Evolutionary conservation across 2,888 invertebrate genomes (phyloP), one percentile per base, ranked within the genome.

Genomic region (Ochropleura plecta): DNA sequence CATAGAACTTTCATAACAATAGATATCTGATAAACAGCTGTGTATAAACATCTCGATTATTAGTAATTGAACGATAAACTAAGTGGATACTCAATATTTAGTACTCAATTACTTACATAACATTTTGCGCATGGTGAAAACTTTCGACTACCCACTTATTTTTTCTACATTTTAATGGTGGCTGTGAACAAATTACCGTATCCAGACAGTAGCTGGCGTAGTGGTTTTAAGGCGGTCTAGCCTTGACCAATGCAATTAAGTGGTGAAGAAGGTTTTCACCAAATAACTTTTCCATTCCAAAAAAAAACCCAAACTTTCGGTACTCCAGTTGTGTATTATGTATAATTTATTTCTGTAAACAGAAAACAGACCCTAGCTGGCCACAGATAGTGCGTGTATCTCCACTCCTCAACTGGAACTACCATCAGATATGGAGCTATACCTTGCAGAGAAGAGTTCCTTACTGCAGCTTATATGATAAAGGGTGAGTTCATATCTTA

Each of bases 391-490:
- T 99, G 97, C 97, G 99, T 65, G 98, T 99, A 7, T 98, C 97
- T 90, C 99, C 99, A 0, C 94, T 99, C 20, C 95, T 99, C n/a
- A 97, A 99, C 88, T 99, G 99, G 99, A 97, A 97, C 14, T 99
- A 99, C 92, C 97, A 97, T 46, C 98, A 99, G 90, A 97, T 99
- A 78, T 99, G 99, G 99, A 97, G 97, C 73, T 99, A 99, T 91
- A 97, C 99, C 8, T 94, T 98, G 42, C 96, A 97, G 62, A 97
- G 98, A 70, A 97, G 97, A 77, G 97, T 99, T 73, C 98, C 99
- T 42, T 99, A 99, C 92, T 99, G 99, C 92, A 96, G 97, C 53
- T 96, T 99, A 0, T 99, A 99, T 92, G 98, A 99, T 92, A 94
- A 97, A 91, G 99, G 99, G 96, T 98, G 96, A 95, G 95, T 78